A percentile compares a stretch with the other conserved stretches of the same genome.
These are phyloP conservation scores for Ectemnius continuus DNA, from an alignment of 2,888 invertebrate genomes.

Conservation along the genomic window DNA sequence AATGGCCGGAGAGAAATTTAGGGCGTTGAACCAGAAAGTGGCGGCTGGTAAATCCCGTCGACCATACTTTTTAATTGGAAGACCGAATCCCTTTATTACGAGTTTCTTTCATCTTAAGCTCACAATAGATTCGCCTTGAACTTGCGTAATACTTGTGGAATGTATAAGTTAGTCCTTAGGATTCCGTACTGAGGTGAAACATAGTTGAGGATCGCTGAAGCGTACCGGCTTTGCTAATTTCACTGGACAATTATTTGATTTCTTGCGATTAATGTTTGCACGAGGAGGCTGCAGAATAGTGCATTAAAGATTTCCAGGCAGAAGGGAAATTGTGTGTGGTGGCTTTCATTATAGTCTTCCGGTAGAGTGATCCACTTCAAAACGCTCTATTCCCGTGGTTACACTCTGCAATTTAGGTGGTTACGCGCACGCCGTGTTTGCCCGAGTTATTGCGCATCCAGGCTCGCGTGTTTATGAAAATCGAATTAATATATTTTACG, in stretches of 20 bases:
- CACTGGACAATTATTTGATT: neutral
- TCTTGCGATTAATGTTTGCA: neutral
- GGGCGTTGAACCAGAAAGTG: slow-evolving; percentile 35
- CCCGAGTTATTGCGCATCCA: slow-evolving; percentile 43
- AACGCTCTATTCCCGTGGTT: slow-evolving; percentile 45
- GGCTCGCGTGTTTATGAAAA: slow-evolving; percentile 21
- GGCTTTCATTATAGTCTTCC: slow-evolving; percentile 57
- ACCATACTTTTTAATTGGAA: slow-evolving; percentile 59
- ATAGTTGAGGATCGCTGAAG: no score
- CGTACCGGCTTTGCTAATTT: no score
- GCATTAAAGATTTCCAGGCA: slow-evolving; percentile 46
- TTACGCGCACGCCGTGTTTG: slow-evolving; percentile 17
- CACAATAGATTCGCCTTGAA: slow-evolving; percentile 8
- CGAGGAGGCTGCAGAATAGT: slow-evolving; percentile 28
- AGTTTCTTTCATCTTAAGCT: slow-evolving; percentile 29
- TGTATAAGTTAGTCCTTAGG: neutral
- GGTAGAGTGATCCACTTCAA: slow-evolving; percentile 58
- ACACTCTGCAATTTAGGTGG: slow-evolving; percentile 18
- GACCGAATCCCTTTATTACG: slow-evolving; percentile 45
- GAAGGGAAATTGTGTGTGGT: slow-evolving; percentile 22
- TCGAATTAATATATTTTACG: slow-evolving; percentile 11
- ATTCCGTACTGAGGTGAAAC: no score
- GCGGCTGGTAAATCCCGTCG: slow-evolving; percentile 40
- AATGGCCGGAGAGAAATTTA: slow-evolving; percentile 53
- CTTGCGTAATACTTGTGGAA: neutral